Evolutionary conservation across 2,797 vertebrate genomes (phyloP), one percentile per base, ranked within the genome.

Genomic region (Peromyscus melanophrys): DNA sequence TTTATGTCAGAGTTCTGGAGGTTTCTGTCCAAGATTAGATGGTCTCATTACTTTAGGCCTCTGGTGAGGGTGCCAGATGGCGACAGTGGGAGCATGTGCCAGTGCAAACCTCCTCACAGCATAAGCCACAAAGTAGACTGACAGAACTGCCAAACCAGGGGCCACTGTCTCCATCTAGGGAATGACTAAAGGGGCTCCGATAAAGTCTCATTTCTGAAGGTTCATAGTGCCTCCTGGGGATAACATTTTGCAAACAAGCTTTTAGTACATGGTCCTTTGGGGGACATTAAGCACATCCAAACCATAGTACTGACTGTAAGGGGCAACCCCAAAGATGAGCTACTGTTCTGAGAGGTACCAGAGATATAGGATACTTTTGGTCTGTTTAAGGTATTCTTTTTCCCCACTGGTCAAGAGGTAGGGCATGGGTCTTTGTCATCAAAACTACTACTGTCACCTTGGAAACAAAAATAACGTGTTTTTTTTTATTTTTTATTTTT

Each of bases 1-100:
- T 73, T 92, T 63, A 92, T 27, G 55, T 76, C 82, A 92, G 40
- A 49, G 82, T 76, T 76, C 43, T 92, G 43, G 91, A 49, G 46
- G 43, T 77, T 77, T 84, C n/a, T 77, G 27, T 34, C 57, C 69
- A 86, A 77, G 59, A 77, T 52, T 52, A 75, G 91, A 84, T 37
- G 25, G 6, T 73, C 37, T 92, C 67, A 92, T 65, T 92, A 63
- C n/a, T 67, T 76, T 31, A 59, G 90, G 69, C 43, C 81, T 65
- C 55, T 61, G 57, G 25, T 86, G 57, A 77, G n/a, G 40, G 71
- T 63, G 71, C 69, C 71, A 85, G 34, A 92, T 86, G 71, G n/a
- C n/a, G 37, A 4, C 40, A 21, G 17, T 65, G 27, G 34, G 34
- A 73, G 17, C 59, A 52, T 46, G 46, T 40, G 43, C 31, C 27